Base-by-base conservation (phyloP, 2,888 invertebrate genomes). In the Colostygia pectinataria region DNA sequence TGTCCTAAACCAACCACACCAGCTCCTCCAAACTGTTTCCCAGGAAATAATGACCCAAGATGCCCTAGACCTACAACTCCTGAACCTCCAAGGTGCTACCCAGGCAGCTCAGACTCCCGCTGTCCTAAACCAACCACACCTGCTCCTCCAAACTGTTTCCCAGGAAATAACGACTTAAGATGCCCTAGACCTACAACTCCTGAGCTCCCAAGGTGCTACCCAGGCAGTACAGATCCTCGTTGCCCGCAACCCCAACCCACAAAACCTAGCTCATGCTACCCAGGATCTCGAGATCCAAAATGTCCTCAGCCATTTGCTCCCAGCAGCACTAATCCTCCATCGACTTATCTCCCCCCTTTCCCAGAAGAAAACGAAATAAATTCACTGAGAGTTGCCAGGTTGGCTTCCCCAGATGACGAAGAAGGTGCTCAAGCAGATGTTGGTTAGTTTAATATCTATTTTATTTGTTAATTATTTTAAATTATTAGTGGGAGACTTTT, bases 271-370 rank as follows among this genome's bases (percentile, higher is more conserved):
- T 79, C 91, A 65, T 76, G 91, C 76, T 80, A 87, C 66, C 74
- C 84, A 28, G 74, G 91, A 39, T 84, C 77, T 28, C 80, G 58
- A 58, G 78, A 88, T 57, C 83, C 87, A 4, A 86, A 74, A 66
- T 87, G 82, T 63, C 87, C 80, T 29, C 80, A 89, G 59, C 83
- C 85, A 24, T 80, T 91, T 69, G 77, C 86, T 51, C 78, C 84
- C 15, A 80, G 80, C 52, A 80, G 87, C 61, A 78, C 84, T 18
- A 81, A 83, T 55, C 80, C 91, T 55, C 82, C 90, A 50, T 77
- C 85, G 1, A 87, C 88, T 6, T 91, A 91, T 55, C 71, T 91
- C 23, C 90, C 91, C 4, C 91, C 91, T 7, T 83, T 86, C 61
- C 83, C 86, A 0, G 69, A 70, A 42, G 84, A 80, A 55, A 88